Percentiles rank a stretch among this genome's conserved stretches.
Evolutionary conservation across 2,113 vertebrate species (phyloP).

Genomic region (Amphiprion percula): DNA sequence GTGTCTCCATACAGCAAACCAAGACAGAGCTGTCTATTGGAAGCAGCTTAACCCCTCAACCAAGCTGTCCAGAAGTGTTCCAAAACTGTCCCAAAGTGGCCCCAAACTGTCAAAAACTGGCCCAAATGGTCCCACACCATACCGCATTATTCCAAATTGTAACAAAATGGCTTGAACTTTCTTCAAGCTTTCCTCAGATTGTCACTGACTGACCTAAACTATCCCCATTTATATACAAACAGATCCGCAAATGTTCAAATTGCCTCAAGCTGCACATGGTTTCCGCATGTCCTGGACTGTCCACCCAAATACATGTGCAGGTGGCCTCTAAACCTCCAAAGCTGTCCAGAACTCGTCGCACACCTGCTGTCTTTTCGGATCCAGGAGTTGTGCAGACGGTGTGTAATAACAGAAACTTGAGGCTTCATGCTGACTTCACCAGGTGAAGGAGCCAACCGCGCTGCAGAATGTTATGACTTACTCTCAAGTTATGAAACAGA

Average conservation of each 20-base stretch:
- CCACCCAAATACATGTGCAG: not conserved
- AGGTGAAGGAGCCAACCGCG: no score
- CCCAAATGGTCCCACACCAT: constrained; percentile 16
- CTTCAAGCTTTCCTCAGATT: constrained; percentile 27
- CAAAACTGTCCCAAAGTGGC: constrained; percentile 29
- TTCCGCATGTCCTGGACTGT: not conserved
- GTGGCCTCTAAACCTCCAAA: not conserved
- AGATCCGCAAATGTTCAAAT: not conserved
- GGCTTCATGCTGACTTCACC: no score
- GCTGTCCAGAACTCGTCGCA: constrained; percentile 4
- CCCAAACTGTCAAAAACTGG: constrained; percentile 24
- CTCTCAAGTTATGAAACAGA: no score
- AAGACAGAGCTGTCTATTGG: constrained; percentile 48
- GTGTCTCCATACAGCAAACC: constrained; percentile 63
- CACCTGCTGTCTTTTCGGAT: not conserved
- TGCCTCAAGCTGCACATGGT: not conserved
- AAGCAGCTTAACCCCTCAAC: constrained; percentile 58
- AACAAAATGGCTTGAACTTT: not conserved
- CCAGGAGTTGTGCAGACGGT: no score
- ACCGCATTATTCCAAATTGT: constrained; percentile 25
- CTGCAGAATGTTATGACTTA: no score
- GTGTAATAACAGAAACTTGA: no score
- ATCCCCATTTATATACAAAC: constrained; percentile 19
- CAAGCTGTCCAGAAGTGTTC: constrained; percentile 40
- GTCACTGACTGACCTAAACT: constrained; percentile 6